Conservation (phyloP, 2,113 vertebrate genomes). For the Gymnocephalus cernua region DNA sequence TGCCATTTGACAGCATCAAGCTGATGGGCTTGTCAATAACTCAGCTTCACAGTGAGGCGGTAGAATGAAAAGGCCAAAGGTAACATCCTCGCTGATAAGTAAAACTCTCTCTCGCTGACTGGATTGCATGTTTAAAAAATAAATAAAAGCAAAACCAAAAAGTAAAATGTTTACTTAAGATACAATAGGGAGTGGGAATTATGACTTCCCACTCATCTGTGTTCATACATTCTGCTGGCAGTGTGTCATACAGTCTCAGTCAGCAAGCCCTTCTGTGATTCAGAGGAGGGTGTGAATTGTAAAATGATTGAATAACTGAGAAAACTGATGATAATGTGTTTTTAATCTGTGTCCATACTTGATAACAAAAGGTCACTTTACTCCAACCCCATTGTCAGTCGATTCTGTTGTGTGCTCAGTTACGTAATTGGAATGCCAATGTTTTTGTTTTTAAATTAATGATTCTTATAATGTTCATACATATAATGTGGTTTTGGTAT, state of each 20-base stretch:
- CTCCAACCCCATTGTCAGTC: background rate
- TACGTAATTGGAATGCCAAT: background rate
- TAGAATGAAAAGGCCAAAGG: conserved; percentile 51
- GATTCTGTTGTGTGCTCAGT: background rate
- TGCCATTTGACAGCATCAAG: conserved; percentile 36
- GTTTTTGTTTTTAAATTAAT: background rate
- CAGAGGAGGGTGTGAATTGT: background rate
- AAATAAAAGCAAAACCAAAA: background rate
- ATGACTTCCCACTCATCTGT: background rate
- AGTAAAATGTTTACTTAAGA: background rate
- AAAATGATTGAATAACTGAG: conserved; percentile 1
- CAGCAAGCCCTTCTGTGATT: conserved; percentile 5
- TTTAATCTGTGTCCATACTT: background rate
- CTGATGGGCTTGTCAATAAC: conserved; percentile 64
- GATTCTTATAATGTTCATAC: no score
- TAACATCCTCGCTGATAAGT: conserved; percentile 14
- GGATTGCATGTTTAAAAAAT: background rate
- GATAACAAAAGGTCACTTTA: background rate
- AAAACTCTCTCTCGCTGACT: background rate
- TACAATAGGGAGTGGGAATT: background rate
- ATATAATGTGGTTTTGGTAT: no score
- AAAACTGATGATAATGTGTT: background rate
- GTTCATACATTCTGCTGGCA: conserved; percentile 23
- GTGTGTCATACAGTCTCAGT: conserved; percentile 2
- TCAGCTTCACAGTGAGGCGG: conserved; percentile 30